Percentiles rank a stretch among this genome's conserved stretches.
Evolutionary conservation across 2,888 invertebrate species (phyloP).

Genomic region (Diplolepis rosae): DNA sequence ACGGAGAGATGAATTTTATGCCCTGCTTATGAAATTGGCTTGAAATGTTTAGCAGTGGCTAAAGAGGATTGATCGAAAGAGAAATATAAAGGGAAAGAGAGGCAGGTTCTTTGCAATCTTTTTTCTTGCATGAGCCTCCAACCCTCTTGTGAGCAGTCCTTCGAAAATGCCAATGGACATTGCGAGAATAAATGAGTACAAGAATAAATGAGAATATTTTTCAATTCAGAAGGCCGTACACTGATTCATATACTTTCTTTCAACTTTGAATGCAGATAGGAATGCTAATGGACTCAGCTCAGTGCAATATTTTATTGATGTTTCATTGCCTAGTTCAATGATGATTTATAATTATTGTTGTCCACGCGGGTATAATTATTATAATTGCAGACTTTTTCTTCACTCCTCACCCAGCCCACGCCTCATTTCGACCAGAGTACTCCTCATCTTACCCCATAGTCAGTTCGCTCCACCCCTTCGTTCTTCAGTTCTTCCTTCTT

Average conservation of each 20-base stretch:
- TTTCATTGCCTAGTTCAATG: slow-evolving; percentile 68
- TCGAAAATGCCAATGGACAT: slow-evolving; percentile 52
- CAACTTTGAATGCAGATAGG: slow-evolving; percentile 3
- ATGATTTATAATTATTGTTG: slow-evolving; percentile 71
- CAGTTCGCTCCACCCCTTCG: slow-evolving; percentile 61
- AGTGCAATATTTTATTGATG: slow-evolving; percentile 45
- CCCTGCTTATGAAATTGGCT: slow-evolving; percentile 10
- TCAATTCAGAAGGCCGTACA: slow-evolving; percentile 48
- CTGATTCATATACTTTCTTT: slow-evolving; percentile 29
- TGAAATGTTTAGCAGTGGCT: slow-evolving; percentile 30
- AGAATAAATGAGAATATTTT: slow-evolving; percentile 51
- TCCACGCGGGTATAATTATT: slow-evolving; percentile 64
- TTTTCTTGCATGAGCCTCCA: slow-evolving; percentile 18
- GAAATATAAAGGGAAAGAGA: slow-evolving; percentile 26
- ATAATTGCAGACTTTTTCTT: slow-evolving; percentile 68
- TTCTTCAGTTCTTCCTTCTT: slow-evolving; percentile 50
- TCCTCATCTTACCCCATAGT: slow-evolving; percentile 48
- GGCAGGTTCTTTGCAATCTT: slow-evolving; percentile 20
- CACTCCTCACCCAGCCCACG: slow-evolving; percentile 49
- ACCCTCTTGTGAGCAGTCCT: slow-evolving; percentile 21
- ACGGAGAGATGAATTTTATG: slow-evolving; percentile 28
- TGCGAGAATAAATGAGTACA: slow-evolving; percentile 45
- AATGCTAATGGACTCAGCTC: slow-evolving; percentile 20
- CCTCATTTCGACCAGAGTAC: slow-evolving; percentile 45
- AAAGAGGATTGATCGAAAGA: slow-evolving; percentile 25